These are phyloP conservation scores for Mus spicilegus DNA, from an alignment of 2,113 vertebrate species.

Conservation along the genomic window DNA sequence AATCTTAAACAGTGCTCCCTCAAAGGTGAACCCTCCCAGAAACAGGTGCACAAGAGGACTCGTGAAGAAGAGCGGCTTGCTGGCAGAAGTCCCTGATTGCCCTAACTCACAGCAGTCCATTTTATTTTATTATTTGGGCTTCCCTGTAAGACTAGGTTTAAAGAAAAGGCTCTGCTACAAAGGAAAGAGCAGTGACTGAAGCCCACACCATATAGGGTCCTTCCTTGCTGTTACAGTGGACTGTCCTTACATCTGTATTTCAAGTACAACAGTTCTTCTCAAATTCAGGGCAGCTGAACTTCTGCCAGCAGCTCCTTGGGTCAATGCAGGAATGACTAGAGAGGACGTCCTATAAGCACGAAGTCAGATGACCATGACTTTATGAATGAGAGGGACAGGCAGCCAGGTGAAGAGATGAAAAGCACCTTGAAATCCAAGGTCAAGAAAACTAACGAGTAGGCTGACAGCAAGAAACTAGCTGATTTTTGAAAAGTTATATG, in stretches of 20 bases:
- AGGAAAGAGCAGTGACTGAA: neutral
- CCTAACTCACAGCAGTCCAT: neutral
- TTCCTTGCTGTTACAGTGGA: neutral
- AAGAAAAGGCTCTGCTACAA: constrained; percentile 49
- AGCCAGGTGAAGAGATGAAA: constrained; percentile 58
- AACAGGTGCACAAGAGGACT: neutral
- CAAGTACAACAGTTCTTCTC: constrained; percentile 3
- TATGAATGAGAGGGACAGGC: constrained; percentile 5
- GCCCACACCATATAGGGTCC: neutral
- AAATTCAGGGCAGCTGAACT: neutral
- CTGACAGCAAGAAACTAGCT: constrained; percentile 58
- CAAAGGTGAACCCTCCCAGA: neutral
- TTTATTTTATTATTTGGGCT: constrained; percentile 29
- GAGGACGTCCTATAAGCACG: neutral
- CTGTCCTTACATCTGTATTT: constrained; percentile 57
- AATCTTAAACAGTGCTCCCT: no score
- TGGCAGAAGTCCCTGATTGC: neutral
- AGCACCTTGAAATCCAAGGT: constrained; percentile 73
- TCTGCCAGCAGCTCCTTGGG: neutral
- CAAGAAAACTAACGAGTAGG: constrained; percentile 48
- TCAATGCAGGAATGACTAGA: neutral
- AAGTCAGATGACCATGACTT: neutral
- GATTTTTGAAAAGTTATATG: constrained; percentile 61
- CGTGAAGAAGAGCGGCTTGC: neutral
- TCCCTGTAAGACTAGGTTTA: constrained; percentile 23